These are phyloP conservation scores for Drosophila trichaetosa DNA, from an alignment of 2,888 invertebrate genomes.

Conservation along the genomic window DNA sequence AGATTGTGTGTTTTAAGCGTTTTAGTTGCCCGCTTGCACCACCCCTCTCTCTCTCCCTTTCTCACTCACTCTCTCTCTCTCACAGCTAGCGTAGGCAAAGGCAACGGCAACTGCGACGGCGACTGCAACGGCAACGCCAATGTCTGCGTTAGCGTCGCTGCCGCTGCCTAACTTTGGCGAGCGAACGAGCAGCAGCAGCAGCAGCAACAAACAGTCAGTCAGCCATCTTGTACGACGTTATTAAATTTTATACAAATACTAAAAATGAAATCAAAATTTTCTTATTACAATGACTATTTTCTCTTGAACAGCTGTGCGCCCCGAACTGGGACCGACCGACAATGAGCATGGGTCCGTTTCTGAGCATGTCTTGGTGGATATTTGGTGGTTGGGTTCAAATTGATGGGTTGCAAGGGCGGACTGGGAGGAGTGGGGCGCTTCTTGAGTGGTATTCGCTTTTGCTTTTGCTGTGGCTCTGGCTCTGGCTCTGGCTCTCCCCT, in stretches of 20 bases:
- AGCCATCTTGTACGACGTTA: slow-evolving; percentile 81
- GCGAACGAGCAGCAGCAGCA: slow-evolving; percentile 29
- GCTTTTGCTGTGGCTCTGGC: neutral
- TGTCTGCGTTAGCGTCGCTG: slow-evolving; percentile 26
- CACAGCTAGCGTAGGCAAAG: slow-evolving; percentile 18
- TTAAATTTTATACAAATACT: slow-evolving; percentile 82
- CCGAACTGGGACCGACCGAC: slow-evolving; percentile 45
- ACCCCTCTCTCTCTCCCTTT: slow-evolving; percentile 21
- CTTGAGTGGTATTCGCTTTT: slow-evolving; percentile 31
- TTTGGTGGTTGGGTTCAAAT: slow-evolving; percentile 16
- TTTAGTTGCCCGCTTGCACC: slow-evolving; percentile 70
- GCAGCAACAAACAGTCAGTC: slow-evolving; percentile 56
- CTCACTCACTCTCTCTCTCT: neutral
- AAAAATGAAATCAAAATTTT: slow-evolving; percentile 82
- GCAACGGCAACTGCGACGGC: slow-evolving; percentile 3
- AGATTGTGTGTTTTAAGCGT: slow-evolving; percentile 81
- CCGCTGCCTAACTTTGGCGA: slow-evolving; percentile 51
- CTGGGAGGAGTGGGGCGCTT: neutral
- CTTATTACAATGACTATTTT: slow-evolving; percentile 82
- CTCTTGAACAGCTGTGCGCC: slow-evolving; percentile 61
- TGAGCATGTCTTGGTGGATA: slow-evolving; percentile 30
- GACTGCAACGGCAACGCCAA: slow-evolving; percentile 10
- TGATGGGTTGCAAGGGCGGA: slow-evolving; percentile 7
- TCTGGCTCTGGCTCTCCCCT: neutral
- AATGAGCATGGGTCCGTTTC: slow-evolving; percentile 33